Evolutionary conservation across 2,888 invertebrate species (phyloP), one percentile per base, ranked within the genome.

Genomic region (Tetanocera ferruginea): DNA sequence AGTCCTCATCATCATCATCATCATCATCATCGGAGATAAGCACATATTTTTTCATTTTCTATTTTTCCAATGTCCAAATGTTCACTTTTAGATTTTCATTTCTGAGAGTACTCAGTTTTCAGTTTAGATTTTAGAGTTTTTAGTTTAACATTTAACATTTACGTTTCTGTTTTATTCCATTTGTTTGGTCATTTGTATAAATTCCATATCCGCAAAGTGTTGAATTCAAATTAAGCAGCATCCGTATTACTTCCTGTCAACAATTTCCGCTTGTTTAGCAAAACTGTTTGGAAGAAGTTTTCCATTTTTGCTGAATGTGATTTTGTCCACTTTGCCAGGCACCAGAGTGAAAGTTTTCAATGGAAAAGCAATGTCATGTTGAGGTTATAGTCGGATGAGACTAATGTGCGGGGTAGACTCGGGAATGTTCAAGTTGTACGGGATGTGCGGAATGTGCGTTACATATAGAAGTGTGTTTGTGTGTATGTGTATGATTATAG

Each of bases 181-280:
- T 57, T 76, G 73, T 73, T 79, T 77, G 80, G 80, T 81, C 80
- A 81, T 79, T 82, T 79, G 79, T 81, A 75, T 79, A 79, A 80
- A 81, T 79, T 82, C 79, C 78, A 80, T 78, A 81, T 80, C 79
- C 80, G 82, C 71, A 81, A 81, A 83, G 81, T 82, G 81, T 83
- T 83, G 78, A 77, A 82, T 84, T 82, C 81, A 86, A 87, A 87
- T 87, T 87, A 87, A 86, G 85, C 80, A 79, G 82, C 86, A 85
- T 87, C 87, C 87, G 85, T 79, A 83, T 81, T 81, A 85, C 84
- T 86, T 86, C 88, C 87, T 85, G 87, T 85, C 86, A 85, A 87
- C 87, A 87, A 84, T 86, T 87, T 87, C 84, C 85, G 84, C 83
- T 82, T 85, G 80, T 82, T 83, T 81, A 83, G 82, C 83, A 83